Conservation (phyloP, 35 echinoderm and acorn worm genomes). For the Hemicentrotus pulcherrimus region DNA sequence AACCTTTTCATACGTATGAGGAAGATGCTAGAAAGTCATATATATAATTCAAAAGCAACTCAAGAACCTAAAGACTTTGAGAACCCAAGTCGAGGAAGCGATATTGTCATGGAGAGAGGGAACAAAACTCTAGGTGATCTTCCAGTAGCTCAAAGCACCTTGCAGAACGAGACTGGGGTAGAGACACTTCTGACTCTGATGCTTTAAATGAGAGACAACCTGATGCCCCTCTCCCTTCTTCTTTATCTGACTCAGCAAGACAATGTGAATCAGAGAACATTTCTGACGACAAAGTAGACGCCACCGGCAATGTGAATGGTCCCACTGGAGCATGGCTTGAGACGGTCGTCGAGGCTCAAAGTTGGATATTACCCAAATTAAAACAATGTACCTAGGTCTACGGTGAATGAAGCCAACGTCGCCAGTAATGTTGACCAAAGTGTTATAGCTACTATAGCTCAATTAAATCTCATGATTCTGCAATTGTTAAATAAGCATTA, state of each 20-base stretch:
- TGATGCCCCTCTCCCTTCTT: neutral
- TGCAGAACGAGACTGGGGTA: neutral
- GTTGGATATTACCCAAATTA: neutral
- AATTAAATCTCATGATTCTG: slow-evolving; percentile 23
- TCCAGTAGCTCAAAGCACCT: neutral
- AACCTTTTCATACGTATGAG: neutral
- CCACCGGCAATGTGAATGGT: too few relatives aligned
- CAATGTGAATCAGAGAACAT: neutral
- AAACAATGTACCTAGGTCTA: neutral
- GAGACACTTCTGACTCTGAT: neutral
- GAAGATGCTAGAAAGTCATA: neutral
- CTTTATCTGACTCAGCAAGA: neutral
- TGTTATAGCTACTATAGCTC: neutral
- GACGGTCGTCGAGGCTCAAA: neutral
- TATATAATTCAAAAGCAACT: neutral
- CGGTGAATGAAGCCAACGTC: slow-evolving; percentile 8
- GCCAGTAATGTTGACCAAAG: neutral
- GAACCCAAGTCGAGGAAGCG: neutral
- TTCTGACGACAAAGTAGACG: too few relatives aligned
- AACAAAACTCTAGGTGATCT: neutral
- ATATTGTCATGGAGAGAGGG: neutral
- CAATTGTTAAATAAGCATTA: neutral
- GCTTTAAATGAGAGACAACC: neutral
- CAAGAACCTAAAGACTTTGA: neutral
- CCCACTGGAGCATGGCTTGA: neutral